Evolutionary conservation across 2,888 invertebrate genomes (phyloP), one percentile per base, ranked within the genome.

Genomic region (Thera britannica): DNA sequence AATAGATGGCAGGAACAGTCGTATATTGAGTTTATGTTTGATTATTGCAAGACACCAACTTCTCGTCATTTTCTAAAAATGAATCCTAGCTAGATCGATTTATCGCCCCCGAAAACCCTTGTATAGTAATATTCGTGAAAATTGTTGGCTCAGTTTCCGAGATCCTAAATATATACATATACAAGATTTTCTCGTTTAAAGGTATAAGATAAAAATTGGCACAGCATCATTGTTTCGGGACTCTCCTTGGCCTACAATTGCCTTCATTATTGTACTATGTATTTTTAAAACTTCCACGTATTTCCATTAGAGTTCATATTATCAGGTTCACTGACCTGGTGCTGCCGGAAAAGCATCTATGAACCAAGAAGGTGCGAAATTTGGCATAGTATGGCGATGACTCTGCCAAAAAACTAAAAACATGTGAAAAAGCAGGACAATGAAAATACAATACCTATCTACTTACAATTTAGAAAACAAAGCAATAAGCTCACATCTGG

Each of bases 161-260:
- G 23, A 23, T 23, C 23, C 23, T 23, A 23, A 23, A 23, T 23
- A 23, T 23, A 23, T 23, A 23, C 23, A 23, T 23, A 23, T 23
- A 23, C 23, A 23, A 23, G 23, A 23, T 23, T 23, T 23, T 23
- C 23, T 23, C 23, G 23, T 23, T 23, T 23, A 23, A 23, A 23
- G 23, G 23, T 23, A 23, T 23, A 23, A 23, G 23, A 35, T 52
- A 58, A 38, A 58, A 69, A 78, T 77, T 81, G 79, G 82, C 81
- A 77, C 80, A 71, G 68, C 70, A 76, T 75, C 70, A 72, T 80
- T 72, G 75, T 77, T 79, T 80, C 70, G 72, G 67, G 70, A 69
- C 64, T 85, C 84, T 85, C 88, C 89, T 88, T 88, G 88, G 85
- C 88, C 88, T 79, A 87, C 82, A 76, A 79, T 66, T 44, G 49